Evolutionary conservation across 2,888 invertebrate species (phyloP), one percentile per base, ranked within the genome.

Genomic region (Dolichomitus sp.): DNA sequence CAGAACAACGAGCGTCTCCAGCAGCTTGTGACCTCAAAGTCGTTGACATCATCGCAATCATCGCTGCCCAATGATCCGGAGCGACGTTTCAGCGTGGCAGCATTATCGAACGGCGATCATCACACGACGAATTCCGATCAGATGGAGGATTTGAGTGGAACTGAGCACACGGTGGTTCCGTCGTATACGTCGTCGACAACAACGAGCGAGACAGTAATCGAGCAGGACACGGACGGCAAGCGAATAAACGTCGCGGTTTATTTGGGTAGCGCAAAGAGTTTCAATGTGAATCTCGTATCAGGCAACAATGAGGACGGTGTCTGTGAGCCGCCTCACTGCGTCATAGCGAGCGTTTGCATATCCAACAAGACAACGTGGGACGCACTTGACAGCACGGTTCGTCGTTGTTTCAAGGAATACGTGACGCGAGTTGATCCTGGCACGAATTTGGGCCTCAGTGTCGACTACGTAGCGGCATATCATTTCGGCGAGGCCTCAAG

Each of bases 1-100:
- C 98, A 99, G 90, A 99, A 99, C 94, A 99, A 99, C 93, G 98
- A 99, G 93, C 95, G 99, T 33, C 95, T 99, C 0, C 99, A 99
- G 92, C 96, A 98, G 90, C 94, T 99, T 92, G 98, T 99, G 14
- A 94, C 95, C 0, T 95, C 94, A 52, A 95, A 95, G 86, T 95
- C 95, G 1, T 88, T 95, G 65, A 94, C 95, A n/a, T 95, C 95
- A 3, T 95, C 95, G 1, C 94, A 95, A 84, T 95, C 94, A 79
- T 95, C 95, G 54, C 86, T 94, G 68, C 93, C 92, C 0, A 92
- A 91, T 54, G 93, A 93, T 81, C 92, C 92, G 23, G 94, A 94
- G 83, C 91, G 94, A 81, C 93, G 94, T 79, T 94, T 94, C 84
- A 92, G 88, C 37, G 92, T 92, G 14, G 91, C 91, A 4, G 92